Percentiles rank a stretch among this genome's conserved stretches.
Evolutionary conservation across 2,888 invertebrate species (phyloP).

Genomic region (Sesia bembeciformis): DNA sequence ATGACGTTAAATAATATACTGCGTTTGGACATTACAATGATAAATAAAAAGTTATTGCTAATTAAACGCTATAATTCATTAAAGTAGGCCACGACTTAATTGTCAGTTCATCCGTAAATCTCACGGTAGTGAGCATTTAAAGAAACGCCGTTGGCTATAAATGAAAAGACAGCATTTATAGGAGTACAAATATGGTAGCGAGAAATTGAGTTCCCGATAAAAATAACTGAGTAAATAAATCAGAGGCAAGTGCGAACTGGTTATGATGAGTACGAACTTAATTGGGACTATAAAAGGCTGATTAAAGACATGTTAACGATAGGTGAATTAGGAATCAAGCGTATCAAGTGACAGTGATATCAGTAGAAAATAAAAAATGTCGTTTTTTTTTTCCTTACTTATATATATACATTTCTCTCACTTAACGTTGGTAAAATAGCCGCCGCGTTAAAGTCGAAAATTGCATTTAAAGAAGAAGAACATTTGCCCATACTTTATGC

Average conservation of each 20-base stretch:
- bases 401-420: too few relatives aligned
- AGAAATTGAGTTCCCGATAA: constrained; percentile 20
- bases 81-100: background rate
- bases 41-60: background rate
- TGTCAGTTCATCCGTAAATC: background rate
- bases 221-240: constrained; percentile 17
- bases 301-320: background rate
- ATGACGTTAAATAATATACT: too few relatives aligned
- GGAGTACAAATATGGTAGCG: constrained; percentile 1
- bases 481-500: too few relatives aligned
- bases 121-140: background rate
- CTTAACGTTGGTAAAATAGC: too few relatives aligned
- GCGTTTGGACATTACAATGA: background rate
- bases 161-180: background rate
- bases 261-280: background rate
- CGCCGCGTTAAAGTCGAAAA: too few relatives aligned
- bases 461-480: too few relatives aligned
- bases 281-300: background rate
- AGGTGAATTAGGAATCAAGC: too few relatives aligned
- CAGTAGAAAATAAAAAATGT: too few relatives aligned
- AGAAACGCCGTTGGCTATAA: background rate
- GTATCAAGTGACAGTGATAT: too few relatives aligned
- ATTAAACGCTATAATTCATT: background rate
- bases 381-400: too few relatives aligned
- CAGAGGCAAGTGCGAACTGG: background rate